Percentiles rank a stretch among this genome's conserved stretches.
Conservation (phyloP, 2,888 invertebrate species). For the Stenoptilia bipunctidactyla region DNA sequence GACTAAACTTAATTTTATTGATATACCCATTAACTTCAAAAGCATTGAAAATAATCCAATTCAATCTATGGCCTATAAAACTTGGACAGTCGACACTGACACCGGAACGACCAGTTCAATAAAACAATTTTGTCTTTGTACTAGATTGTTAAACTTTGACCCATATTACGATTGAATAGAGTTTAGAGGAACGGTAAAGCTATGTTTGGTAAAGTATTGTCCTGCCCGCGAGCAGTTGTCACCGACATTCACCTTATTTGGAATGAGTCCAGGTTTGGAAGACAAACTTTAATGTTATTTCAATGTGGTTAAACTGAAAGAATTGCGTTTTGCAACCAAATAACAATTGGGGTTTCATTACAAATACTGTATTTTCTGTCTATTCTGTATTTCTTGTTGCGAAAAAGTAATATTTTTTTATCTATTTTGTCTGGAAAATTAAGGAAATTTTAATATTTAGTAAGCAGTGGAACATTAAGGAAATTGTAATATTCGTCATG, state of each 20-base stretch:
- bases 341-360: neutral
- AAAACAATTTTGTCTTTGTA: slow-evolving; percentile 17
- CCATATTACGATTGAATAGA: slow-evolving; percentile 14
- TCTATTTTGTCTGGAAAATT: no score
- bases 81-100: slow-evolving; percentile 37
- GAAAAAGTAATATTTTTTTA: no score
- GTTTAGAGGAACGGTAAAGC: slow-evolving; percentile 6
- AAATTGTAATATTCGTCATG: no score
- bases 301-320: slow-evolving; percentile 55
- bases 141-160: slow-evolving; percentile 29
- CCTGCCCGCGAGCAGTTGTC: slow-evolving; percentile 47
- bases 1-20: no score
- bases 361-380: neutral
- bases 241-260: slow-evolving; percentile 66
- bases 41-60: slow-evolving; percentile 32
- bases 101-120: slow-evolving; percentile 45
- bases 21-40: no score
- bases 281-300: slow-evolving; percentile 62
- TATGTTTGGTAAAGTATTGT: slow-evolving; percentile 19
- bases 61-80: slow-evolving; percentile 54
- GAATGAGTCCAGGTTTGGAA: slow-evolving; percentile 50
- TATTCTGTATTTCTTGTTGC: no score
- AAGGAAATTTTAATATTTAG: no score
- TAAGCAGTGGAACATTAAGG: no score
- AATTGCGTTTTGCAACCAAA: slow-evolving; percentile 29